A percentile compares a stretch with the other conserved stretches of the same genome.
phyloP scores from a whole-genome alignment of 2,113 vertebrate species.

The Jaculus jaculus region DNA sequence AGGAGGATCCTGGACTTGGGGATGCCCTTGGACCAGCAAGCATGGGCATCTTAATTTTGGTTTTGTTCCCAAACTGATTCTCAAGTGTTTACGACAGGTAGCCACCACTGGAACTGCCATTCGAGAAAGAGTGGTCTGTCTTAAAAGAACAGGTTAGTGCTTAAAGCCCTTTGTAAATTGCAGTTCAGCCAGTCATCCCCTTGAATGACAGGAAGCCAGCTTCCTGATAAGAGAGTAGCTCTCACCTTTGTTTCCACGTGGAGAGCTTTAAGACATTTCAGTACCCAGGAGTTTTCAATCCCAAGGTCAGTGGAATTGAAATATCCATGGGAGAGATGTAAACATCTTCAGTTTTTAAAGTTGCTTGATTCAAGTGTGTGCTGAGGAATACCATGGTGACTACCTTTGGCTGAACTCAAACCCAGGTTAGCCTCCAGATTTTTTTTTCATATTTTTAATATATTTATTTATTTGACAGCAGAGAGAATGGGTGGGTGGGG shows the following conservation, averaged over 20 bases:
- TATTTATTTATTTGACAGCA: no score
- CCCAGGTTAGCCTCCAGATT: not conserved
- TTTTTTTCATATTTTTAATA: not conserved
- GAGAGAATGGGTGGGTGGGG: no score
- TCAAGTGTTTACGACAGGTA: not conserved
- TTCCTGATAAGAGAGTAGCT: not conserved
- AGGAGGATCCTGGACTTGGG: not conserved
- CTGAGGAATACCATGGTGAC: not conserved
- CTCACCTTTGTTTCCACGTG: not conserved
- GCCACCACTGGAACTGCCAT: not conserved
- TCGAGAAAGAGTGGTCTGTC: not conserved
- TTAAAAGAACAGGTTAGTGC: not conserved
- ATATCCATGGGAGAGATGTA: not conserved
- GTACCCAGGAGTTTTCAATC: not conserved
- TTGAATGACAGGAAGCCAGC: not conserved
- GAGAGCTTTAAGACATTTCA: not conserved
- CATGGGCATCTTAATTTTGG: not conserved
- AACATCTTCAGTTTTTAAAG: not conserved
- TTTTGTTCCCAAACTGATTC: not conserved
- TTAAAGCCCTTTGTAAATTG: not conserved
- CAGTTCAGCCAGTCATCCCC: not conserved
- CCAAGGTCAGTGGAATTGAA: not conserved
- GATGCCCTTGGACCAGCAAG: not conserved
- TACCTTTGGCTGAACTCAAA: not conserved
- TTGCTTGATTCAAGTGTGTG: not conserved